Conservation (phyloP, 2,888 invertebrate species). For the Gortyna flavago region DNA sequence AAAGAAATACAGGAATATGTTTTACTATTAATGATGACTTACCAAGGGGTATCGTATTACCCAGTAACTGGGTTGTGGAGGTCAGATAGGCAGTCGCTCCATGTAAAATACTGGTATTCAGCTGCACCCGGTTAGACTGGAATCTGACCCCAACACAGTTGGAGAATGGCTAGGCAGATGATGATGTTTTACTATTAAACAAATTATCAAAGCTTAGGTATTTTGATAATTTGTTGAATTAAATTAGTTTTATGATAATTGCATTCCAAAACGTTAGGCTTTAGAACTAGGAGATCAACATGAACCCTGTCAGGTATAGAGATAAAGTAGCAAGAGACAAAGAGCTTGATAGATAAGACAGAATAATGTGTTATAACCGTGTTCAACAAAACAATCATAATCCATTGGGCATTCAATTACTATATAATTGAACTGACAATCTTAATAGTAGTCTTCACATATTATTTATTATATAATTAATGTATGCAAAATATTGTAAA, state of each 20-base stretch:
- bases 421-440: slow-evolving; percentile 51
- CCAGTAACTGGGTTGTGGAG: too few species aligned
- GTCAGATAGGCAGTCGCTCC: too few species aligned
- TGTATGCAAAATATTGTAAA: too few species aligned
- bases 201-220: background rate
- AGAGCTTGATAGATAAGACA: slow-evolving; percentile 8
- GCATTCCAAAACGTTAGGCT: background rate
- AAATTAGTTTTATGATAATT: background rate
- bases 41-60: too few species aligned
- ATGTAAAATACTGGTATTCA: too few species aligned
- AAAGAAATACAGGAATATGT: background rate
- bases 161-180: too few species aligned
- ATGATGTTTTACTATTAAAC: slow-evolving; percentile 3
- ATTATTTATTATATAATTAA: too few species aligned
- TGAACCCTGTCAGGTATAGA: background rate
- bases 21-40: slow-evolving; percentile 1
- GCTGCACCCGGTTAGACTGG: too few species aligned
- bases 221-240: background rate
- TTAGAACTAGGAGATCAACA: background rate
- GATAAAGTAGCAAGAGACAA: background rate
- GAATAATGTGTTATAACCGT: slow-evolving; percentile 22
- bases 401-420: slow-evolving; percentile 49
- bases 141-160: too few species aligned
- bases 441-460: too few species aligned
- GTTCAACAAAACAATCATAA: slow-evolving; percentile 24